phyloP scores from a whole-genome alignment of 1,140 invertebrate genomes.

The Euschistus heros region DNA sequence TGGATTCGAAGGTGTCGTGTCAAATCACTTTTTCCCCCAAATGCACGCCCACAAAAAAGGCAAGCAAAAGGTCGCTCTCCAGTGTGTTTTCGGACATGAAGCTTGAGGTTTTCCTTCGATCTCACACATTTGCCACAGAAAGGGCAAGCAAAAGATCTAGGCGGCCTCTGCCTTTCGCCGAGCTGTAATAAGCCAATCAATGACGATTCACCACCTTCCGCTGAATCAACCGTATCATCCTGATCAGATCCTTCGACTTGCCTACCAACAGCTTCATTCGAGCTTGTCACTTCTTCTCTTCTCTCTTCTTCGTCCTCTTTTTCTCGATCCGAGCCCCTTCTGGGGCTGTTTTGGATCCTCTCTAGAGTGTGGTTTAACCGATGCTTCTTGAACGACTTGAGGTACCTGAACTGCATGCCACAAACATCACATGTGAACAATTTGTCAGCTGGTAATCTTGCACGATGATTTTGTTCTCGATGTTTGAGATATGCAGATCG shows the following conservation, averaged over 20 bases:
- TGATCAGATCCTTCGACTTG: conserved; percentile 41
- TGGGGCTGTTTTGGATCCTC: conserved; percentile 45
- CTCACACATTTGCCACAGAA: conserved; percentile 82
- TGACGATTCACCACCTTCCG: conserved; percentile 43
- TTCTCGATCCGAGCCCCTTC: conserved; percentile 14
- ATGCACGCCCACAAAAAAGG: conserved; percentile 72
- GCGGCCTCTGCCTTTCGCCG: conserved; percentile 48
- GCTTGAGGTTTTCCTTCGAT: conserved; percentile 76
- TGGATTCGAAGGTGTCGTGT: conserved; percentile 76
- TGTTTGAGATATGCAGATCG: conserved; percentile 79
- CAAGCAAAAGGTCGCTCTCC: conserved; percentile 79
- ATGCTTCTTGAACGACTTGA: conserved; percentile 83
- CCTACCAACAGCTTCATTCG: conserved; percentile 48
- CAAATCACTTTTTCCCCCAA: conserved; percentile 75
- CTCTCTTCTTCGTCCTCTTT: conserved; percentile 33
- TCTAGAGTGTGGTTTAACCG: conserved; percentile 74
- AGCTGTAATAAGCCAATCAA: conserved; percentile 50
- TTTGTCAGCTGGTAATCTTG: conserved; percentile 72
- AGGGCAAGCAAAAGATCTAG: conserved; percentile 63
- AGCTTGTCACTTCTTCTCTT: conserved; percentile 58
- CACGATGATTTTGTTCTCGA: conserved; percentile 76
- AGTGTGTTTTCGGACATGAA: conserved; percentile 80
- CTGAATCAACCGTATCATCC: conserved; percentile 54
- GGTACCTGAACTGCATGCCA: conserved; percentile 78
- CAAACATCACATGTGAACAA: conserved; percentile 81